phyloP scores from a whole-genome alignment of 2,797 vertebrate genomes.

The Tenualosa ilisha region DNA sequence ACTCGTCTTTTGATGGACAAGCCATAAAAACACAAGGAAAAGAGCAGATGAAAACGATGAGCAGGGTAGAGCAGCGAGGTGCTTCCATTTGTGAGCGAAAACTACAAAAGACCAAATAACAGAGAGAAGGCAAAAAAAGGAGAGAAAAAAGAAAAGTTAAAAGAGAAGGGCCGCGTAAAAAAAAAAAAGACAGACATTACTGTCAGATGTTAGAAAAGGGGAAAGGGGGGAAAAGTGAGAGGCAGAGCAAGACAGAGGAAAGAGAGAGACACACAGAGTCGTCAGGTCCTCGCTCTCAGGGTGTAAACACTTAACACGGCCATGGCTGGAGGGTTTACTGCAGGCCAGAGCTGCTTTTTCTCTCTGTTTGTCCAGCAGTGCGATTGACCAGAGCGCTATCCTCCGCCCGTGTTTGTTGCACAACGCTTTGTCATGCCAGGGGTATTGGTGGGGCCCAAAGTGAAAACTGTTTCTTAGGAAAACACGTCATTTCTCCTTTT shows the following conservation, averaged over 20 bases:
- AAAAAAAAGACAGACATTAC: not conserved
- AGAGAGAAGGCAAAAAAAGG: not conserved
- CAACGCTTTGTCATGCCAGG: constrained; percentile 33
- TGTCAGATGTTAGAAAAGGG: constrained; percentile 20
- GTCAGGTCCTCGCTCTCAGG: constrained; percentile 37
- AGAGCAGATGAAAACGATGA: not conserved
- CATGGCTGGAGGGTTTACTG: constrained; percentile 37
- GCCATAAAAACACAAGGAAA: not conserved
- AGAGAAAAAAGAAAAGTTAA: not conserved
- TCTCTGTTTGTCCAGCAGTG: constrained; percentile 42
- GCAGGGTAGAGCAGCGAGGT: not conserved
- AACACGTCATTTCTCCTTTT: not conserved
- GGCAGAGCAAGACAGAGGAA: not conserved
- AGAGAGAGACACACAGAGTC: constrained; percentile 27
- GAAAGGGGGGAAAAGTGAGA: not conserved
- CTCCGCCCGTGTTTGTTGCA: constrained; percentile 33
- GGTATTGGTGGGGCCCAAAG: constrained; percentile 29
- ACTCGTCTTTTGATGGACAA: not conserved
- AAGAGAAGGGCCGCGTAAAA: not conserved
- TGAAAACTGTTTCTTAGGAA: constrained; percentile 15
- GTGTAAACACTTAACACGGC: constrained; percentile 41
- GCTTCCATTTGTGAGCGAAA: not conserved
- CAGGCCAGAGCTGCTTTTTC: constrained; percentile 9
- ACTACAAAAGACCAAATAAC: not conserved
- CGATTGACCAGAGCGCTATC: constrained; percentile 34